These are phyloP conservation scores for Dasysyrphus albostriatus DNA, from an alignment of 2,888 invertebrate species.

Conservation along the genomic window DNA sequence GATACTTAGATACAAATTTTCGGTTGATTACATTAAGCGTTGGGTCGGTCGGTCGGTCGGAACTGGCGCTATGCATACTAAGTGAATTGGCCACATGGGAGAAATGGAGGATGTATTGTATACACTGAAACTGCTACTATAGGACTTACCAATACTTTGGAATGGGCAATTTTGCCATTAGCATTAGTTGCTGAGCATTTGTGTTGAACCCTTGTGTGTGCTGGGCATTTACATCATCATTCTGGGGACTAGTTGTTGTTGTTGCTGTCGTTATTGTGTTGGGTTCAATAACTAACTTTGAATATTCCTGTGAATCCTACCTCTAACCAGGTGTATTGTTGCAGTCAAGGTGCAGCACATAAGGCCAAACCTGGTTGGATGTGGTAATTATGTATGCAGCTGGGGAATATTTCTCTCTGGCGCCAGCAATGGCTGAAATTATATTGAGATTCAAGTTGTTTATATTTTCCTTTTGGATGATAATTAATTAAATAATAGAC, in stretches of 20 bases:
- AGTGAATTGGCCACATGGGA: slow-evolving; percentile 73
- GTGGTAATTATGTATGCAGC: slow-evolving; percentile 64
- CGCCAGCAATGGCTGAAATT: slow-evolving; percentile 40
- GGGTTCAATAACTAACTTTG: slow-evolving; percentile 26
- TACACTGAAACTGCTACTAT: slow-evolving; percentile 23
- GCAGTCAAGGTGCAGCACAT: slow-evolving; percentile 34
- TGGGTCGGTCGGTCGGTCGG: slow-evolving; percentile 70
- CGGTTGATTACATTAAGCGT: slow-evolving; percentile 74
- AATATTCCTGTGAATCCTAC: slow-evolving; percentile 10
- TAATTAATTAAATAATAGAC: slow-evolving; percentile 33
- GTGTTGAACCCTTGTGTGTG: slow-evolving; percentile 63
- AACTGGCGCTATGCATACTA: slow-evolving; percentile 69
- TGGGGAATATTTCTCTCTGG: slow-evolving; percentile 56
- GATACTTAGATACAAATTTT: slow-evolving; percentile 76
- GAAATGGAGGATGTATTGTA: slow-evolving; percentile 32
- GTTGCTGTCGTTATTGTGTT: slow-evolving; percentile 5
- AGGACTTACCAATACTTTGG: slow-evolving; percentile 4
- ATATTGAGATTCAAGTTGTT: slow-evolving; percentile 31
- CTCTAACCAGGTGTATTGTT: slow-evolving; percentile 9
- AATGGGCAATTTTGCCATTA: slow-evolving; percentile 64
- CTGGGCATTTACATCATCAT: slow-evolving; percentile 45
- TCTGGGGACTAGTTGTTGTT: slow-evolving; percentile 36
- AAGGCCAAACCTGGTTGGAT: slow-evolving; percentile 3
- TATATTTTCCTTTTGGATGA: slow-evolving; percentile 10
- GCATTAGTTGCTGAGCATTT: slow-evolving; percentile 62